A percentile compares a stretch with the other conserved stretches of the same genome.
Conservation (phyloP, 2,113 vertebrate genomes). For the Ancistrus triradiatus region DNA sequence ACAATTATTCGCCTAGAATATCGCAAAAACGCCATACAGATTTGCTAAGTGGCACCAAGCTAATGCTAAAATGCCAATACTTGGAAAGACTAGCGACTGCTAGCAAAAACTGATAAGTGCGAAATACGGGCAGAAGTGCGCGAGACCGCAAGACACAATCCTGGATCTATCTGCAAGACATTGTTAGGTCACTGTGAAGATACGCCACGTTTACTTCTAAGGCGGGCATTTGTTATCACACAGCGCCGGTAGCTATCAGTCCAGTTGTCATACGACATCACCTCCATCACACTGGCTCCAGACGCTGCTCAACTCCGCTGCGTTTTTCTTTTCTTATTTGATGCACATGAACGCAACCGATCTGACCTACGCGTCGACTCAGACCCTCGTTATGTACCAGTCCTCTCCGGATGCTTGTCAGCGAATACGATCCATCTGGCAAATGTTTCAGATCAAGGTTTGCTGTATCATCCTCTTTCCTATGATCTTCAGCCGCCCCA, state of each 20-base stretch:
- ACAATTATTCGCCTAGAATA: no score
- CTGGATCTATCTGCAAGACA: conserved; percentile 11
- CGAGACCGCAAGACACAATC: conserved; percentile 20
- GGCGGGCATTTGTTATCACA: conserved; percentile 9
- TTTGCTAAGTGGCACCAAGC: neutral
- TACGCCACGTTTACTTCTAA: neutral
- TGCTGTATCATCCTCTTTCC: conserved; percentile 69
- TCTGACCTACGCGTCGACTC: no score
- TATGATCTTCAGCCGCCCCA: conserved; percentile 36
- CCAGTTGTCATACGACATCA: conserved; percentile 31
- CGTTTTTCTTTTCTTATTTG: conserved; percentile 24
- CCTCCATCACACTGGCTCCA: conserved; percentile 37
- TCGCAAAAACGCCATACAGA: no score
- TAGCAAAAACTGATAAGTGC: conserved; percentile 20
- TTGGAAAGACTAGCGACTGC: conserved; percentile 14
- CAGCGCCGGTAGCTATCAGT: conserved; percentile 10
- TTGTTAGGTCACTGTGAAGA: conserved; percentile 1
- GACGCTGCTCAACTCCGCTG: neutral
- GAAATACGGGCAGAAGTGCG: conserved; percentile 19
- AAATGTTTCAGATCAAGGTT: conserved; percentile 49
- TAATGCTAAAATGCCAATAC: conserved; percentile 19
- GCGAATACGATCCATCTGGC: conserved; percentile 48
- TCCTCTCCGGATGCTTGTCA: conserved; percentile 39
- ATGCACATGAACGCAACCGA: conserved; percentile 51
- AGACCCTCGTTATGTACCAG: conserved; percentile 17